Evolutionary conservation across 2,797 vertebrate genomes (phyloP).

Genomic region (Fratercula arctica): DNA sequence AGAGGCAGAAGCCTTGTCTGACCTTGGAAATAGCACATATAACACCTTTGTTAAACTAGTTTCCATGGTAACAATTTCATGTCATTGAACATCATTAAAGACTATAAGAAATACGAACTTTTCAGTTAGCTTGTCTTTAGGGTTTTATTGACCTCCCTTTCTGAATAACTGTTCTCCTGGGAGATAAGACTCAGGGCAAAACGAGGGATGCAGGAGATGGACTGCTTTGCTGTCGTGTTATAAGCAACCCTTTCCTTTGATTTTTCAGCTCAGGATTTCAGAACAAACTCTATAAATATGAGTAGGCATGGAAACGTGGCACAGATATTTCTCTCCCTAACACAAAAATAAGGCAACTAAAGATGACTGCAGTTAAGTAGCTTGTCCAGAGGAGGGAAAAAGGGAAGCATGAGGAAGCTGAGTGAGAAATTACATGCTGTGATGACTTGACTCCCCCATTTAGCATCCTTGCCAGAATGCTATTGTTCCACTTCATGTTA

Average conservation of each 20-base stretch:
- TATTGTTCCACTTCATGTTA: not conserved
- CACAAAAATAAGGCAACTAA: constrained; percentile 38
- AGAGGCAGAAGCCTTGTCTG: not conserved
- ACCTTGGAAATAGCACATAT: not conserved
- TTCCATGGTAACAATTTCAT: constrained; percentile 58
- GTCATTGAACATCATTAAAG: constrained; percentile 36
- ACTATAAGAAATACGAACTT: not conserved
- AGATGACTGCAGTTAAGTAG: constrained; percentile 11
- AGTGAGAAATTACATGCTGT: not conserved
- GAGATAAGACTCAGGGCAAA: not conserved
- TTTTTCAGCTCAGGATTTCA: constrained; percentile 19
- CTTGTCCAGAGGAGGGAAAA: not conserved
- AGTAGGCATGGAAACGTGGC: constrained; percentile 65
- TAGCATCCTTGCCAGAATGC: not conserved
- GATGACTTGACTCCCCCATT: not conserved
- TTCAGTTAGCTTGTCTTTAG: constrained; percentile 5
- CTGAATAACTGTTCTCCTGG: not conserved
- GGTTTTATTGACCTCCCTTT: constrained; percentile 11
- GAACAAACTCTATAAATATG: constrained; percentile 28
- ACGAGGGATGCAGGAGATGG: not conserved
- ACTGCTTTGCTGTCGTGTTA: not conserved
- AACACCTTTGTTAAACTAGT: constrained; percentile 53
- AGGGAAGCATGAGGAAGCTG: not conserved
- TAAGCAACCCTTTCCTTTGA: not conserved
- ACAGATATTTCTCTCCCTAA: constrained; percentile 52